Evolutionary conservation across 2,888 invertebrate genomes (phyloP), one percentile per base, ranked within the genome.

Genomic region (Tachina grossa): DNA sequence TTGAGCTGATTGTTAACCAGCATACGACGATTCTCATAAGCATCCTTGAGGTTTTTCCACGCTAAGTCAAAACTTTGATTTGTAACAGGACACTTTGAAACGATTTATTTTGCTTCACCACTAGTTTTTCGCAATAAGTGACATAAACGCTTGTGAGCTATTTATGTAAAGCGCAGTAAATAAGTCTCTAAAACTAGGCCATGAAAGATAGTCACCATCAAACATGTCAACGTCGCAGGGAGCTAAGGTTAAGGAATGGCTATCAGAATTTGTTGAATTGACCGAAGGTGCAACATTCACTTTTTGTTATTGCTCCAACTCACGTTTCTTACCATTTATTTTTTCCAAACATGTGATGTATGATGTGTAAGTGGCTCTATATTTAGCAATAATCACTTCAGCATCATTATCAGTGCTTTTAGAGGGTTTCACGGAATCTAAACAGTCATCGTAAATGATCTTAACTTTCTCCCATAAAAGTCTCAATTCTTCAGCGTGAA

Each of bases 1-100:
- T 41, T 61, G 9, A 61, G 39, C 41, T 61, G 59, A n/a, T 61
- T 61, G 39, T 61, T 61, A 31, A 61, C 39, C 9, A 61, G 39
- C 41, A 61, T n/a, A 39, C 66, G 22, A 1, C 31, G 22, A 39
- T 66, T 49, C 31, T 49, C 22, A 61, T 61, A 61, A 3, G 59
- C 59, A 9, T 39, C 59, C 5, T n/a, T 39, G 8, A 41, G 39
- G n/a, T n/a, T n/a, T 9, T 41, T 13, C 59, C 41, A 61, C 14
- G 66, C 66, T 9, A 66, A n/a, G 10, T 51, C 49, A 49, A 66
- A 39, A 1, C 66, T 4, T 31, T 31, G 31, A 31, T 4, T 31
- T 3, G 31, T 31, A 31, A 31, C 3, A 31, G 31, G 31, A 31
- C 31, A 31, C 31, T 31, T 31, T 31, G 31, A 31, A 31, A 31